phyloP scores from a whole-genome alignment of 2,888 invertebrate species.

The Nomada fucata region DNA sequence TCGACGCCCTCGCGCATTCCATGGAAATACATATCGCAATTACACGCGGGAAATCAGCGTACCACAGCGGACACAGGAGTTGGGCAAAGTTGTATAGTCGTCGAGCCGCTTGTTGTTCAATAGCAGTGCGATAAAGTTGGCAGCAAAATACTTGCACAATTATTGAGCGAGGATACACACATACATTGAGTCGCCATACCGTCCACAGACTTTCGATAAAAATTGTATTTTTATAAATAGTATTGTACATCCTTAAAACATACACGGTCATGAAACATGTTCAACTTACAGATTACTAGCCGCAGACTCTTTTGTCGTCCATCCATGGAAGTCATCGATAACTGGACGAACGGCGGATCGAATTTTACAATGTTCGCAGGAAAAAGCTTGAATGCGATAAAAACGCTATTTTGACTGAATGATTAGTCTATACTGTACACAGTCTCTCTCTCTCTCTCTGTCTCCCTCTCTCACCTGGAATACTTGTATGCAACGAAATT shows the following conservation, averaged over 20 bases:
- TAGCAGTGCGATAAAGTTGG: conserved; percentile 20
- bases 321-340: conserved; percentile 8
- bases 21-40: conserved; percentile 11
- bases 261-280: conserved; percentile 15
- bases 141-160: conserved; percentile 35
- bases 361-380: not conserved
- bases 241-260: conserved; percentile 16
- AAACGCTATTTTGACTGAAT: not conserved
- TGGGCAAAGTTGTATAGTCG: conserved; percentile 1
- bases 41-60: conserved; percentile 36
- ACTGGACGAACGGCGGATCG: not conserved
- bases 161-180: not conserved
- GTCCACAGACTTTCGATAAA: conserved; percentile 3
- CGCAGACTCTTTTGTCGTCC: not conserved
- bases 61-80: not conserved
- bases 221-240: conserved; percentile 38
- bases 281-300: conserved; percentile 27
- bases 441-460: too few relatives aligned
- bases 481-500: not conserved
- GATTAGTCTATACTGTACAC: not conserved
- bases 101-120: conserved; percentile 16
- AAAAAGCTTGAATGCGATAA: conserved; percentile 1
- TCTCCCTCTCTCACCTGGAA: not conserved
- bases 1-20: not conserved
- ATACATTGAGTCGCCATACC: not conserved